These are phyloP conservation scores for Leptinotarsa defecta DNA, from an alignment of 1,140 invertebrate species.

Conservation along the genomic window DNA sequence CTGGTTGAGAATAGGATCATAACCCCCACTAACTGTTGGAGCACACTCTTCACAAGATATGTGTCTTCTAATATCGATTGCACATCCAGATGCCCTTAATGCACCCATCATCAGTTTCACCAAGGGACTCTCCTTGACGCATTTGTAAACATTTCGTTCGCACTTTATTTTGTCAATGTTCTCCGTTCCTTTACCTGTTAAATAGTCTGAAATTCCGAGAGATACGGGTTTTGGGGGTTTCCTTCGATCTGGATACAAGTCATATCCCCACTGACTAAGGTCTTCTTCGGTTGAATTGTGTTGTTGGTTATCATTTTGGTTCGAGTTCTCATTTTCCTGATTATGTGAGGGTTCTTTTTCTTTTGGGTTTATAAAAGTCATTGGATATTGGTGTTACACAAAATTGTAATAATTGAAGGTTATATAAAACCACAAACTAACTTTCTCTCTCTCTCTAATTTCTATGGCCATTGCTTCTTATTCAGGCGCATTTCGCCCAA, in stretches of 20 bases:
- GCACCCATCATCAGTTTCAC: conserved; percentile 85
- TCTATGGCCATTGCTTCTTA: no score
- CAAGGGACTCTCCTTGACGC: conserved; percentile 77
- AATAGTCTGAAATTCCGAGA: conserved; percentile 58
- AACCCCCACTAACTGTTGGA: conserved; percentile 82
- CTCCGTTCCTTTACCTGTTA: conserved; percentile 69
- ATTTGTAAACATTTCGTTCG: conserved; percentile 77
- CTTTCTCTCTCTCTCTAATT: no score
- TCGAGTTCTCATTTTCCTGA: background rate
- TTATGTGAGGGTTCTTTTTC: background rate
- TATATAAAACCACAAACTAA: no score
- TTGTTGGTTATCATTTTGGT: conserved; percentile 1
- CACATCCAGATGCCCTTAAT: conserved; percentile 82
- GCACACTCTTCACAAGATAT: conserved; percentile 92
- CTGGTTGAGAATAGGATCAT: conserved; percentile 88
- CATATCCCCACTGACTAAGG: conserved; percentile 69
- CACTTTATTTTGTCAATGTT: conserved; percentile 76
- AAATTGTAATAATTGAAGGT: no score
- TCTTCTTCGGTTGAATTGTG: background rate
- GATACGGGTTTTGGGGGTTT: conserved; percentile 62
- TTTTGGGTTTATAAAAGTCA: background rate
- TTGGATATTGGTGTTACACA: background rate
- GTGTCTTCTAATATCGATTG: conserved; percentile 82
- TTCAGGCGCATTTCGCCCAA: no score
- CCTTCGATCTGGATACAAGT: conserved; percentile 84